A percentile compares a stretch with the other conserved stretches of the same genome.
Evolutionary conservation across 1,140 invertebrate species (phyloP).

Genomic region (Drosophila elegans): DNA sequence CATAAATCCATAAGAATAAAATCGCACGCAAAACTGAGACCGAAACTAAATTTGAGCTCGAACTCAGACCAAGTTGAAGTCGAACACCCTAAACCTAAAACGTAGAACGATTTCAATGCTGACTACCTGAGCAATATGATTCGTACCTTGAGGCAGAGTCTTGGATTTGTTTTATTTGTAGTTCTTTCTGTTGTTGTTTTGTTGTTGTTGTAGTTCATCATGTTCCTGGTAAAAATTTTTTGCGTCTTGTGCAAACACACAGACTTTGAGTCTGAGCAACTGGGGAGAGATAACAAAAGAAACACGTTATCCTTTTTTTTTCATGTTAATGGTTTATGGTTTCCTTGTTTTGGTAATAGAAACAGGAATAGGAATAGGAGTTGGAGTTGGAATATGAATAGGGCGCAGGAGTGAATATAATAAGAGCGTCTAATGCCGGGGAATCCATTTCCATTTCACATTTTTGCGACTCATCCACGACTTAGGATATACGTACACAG

Average conservation of each 20-base stretch:
- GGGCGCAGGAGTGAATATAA: conserved; percentile 27
- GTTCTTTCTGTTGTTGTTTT: conserved; percentile 7
- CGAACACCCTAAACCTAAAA: conserved; percentile 46
- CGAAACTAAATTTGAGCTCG: conserved; percentile 45
- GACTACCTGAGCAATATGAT: conserved; percentile 63
- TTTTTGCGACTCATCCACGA: conserved; percentile 18
- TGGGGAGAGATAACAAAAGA: conserved; percentile 54
- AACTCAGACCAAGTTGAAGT: conserved; percentile 10
- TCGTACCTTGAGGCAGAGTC: conserved; percentile 43
- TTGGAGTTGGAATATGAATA: conserved; percentile 9
- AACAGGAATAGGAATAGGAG: conserved; percentile 26
- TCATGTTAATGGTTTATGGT: conserved; percentile 65
- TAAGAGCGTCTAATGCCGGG: conserved; percentile 32
- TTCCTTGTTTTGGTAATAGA: conserved; percentile 44
- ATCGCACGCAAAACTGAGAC: conserved; percentile 48
- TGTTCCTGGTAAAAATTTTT: conserved; percentile 61
- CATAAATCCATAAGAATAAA: conserved; percentile 22
- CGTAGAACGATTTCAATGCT: conserved; percentile 18
- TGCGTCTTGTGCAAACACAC: conserved; percentile 74
- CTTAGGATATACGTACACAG: conserved; percentile 37
- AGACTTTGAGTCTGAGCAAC: conserved; percentile 24
- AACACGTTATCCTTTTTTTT: conserved; percentile 75
- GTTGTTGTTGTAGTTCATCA: conserved; percentile 33
- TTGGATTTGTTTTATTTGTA: conserved; percentile 47
- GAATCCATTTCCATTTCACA: conserved; percentile 11